phyloP scores from a whole-genome alignment of 35 echinoderm and acorn worm genomes.

The Hemicentrotus pulcherrimus region DNA sequence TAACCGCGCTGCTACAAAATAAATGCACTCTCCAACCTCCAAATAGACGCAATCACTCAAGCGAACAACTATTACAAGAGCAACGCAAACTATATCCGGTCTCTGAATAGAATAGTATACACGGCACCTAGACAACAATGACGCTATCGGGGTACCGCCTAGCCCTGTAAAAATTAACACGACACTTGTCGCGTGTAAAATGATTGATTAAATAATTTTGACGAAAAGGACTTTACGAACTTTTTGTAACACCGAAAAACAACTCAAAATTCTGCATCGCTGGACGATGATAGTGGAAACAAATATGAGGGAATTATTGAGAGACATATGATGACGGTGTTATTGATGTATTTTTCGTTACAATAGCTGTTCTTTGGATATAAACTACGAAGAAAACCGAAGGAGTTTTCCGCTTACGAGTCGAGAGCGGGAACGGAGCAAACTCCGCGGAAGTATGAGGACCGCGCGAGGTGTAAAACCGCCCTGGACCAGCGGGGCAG shows the following conservation, averaged over 20 bases:
- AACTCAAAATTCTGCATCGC: conserved; percentile 56
- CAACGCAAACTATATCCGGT: neutral
- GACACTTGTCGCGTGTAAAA: neutral
- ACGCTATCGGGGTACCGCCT: conserved; percentile 37
- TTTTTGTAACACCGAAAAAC: conserved; percentile 13
- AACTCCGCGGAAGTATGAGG: neutral
- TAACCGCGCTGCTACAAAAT: too few relatives aligned
- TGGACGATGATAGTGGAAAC: conserved; percentile 40
- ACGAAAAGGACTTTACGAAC: conserved; percentile 17
- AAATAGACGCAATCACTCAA: neutral
- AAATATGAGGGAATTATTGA: neutral
- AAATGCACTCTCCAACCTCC: too few relatives aligned
- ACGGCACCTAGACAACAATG: conserved; percentile 65
- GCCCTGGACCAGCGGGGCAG: conserved; percentile 27
- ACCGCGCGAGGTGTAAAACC: neutral
- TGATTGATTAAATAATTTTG: neutral
- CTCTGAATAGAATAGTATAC: conserved; percentile 53
- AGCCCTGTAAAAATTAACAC: conserved; percentile 9
- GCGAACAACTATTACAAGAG: neutral
- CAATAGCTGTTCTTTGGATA: neutral
- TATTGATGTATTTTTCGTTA: neutral
- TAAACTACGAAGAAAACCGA: neutral
- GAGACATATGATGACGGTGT: neutral
- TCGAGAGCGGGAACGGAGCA: neutral
- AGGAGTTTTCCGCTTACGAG: neutral